phyloP scores from a whole-genome alignment of 2,888 invertebrate genomes.

The Rotaria sp. region DNA sequence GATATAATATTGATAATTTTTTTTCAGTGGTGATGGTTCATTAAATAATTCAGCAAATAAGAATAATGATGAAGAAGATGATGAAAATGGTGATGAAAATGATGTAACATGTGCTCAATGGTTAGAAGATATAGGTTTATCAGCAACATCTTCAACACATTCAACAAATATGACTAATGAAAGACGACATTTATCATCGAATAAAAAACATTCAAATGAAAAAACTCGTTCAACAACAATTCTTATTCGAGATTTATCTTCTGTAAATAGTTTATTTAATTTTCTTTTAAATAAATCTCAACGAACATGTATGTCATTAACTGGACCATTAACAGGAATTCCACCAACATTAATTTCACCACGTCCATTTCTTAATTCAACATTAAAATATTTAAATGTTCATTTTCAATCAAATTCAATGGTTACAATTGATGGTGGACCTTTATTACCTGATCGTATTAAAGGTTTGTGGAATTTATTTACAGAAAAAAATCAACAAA shows the following conservation, averaged over 20 bases:
- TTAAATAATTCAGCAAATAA: conserved; percentile 65
- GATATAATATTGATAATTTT: too few relatives aligned
- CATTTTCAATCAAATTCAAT: not conserved
- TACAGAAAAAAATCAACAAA: not conserved
- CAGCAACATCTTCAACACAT: not conserved
- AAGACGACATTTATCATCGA: not conserved
- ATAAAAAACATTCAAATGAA: not conserved
- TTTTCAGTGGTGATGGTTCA: conserved; percentile 60
- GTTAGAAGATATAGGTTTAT: conserved; percentile 20
- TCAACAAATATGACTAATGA: not conserved
- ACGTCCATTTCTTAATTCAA: conserved; percentile 17
- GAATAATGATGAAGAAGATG: not conserved
- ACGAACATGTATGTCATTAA: conserved; percentile 60
- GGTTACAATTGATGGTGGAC: not conserved
- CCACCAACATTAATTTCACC: conserved; percentile 67
- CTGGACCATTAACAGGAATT: conserved; percentile 78
- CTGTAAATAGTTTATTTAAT: conserved; percentile 81
- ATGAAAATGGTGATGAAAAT: conserved; percentile 44
- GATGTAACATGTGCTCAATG: conserved; percentile 3
- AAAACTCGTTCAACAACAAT: conserved; percentile 67
- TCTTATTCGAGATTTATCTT: conserved; percentile 71
- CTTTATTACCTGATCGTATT: not conserved
- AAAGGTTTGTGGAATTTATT: not conserved
- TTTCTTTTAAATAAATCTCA: conserved; percentile 71
- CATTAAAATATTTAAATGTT: conserved; percentile 27